Conservation (phyloP, 2,797 vertebrate genomes). For the Labeo calbasu region DNA sequence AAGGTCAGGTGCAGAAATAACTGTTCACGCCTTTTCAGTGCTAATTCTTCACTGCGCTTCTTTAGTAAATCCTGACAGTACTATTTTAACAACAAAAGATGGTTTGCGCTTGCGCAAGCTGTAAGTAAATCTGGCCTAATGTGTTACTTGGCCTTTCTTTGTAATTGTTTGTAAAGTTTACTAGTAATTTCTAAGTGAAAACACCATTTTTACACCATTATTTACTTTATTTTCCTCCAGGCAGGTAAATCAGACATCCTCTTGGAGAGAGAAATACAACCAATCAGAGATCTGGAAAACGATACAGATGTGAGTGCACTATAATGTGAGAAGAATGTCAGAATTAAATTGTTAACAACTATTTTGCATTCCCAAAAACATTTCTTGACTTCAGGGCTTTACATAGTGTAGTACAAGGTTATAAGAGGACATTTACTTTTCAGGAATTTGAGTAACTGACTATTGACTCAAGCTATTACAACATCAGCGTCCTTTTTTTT, state of each 20-base stretch:
- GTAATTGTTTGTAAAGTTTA: not conserved
- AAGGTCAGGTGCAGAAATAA: too few relatives aligned
- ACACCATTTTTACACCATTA: not conserved
- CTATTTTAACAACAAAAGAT: too few relatives aligned
- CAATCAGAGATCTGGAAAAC: conserved; percentile 73
- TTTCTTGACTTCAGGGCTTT: not conserved
- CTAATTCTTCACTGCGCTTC: too few relatives aligned
- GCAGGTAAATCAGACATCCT: conserved; percentile 64
- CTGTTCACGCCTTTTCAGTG: too few relatives aligned
- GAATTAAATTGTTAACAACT: too few relatives aligned
- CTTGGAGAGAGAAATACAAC: conserved; percentile 66
- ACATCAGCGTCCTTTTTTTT: not conserved
- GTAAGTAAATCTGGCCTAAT: too few relatives aligned
- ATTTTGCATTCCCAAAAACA: not conserved
- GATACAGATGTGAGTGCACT: conserved; percentile 77
- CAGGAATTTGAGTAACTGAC: not conserved
- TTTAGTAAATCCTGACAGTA: too few relatives aligned
- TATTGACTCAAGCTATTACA: not conserved
- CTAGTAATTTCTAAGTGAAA: too few relatives aligned
- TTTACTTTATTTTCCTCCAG: conserved; percentile 62
- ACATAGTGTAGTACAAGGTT: not conserved
- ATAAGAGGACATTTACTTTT: not conserved
- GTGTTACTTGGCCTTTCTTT: not conserved
- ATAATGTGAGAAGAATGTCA: not conserved
- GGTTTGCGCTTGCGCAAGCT: too few relatives aligned